Percentiles rank a stretch among this genome's conserved stretches.
Evolutionary conservation across 2,888 invertebrate species (phyloP).

Genomic region (Augiades crinisus): DNA sequence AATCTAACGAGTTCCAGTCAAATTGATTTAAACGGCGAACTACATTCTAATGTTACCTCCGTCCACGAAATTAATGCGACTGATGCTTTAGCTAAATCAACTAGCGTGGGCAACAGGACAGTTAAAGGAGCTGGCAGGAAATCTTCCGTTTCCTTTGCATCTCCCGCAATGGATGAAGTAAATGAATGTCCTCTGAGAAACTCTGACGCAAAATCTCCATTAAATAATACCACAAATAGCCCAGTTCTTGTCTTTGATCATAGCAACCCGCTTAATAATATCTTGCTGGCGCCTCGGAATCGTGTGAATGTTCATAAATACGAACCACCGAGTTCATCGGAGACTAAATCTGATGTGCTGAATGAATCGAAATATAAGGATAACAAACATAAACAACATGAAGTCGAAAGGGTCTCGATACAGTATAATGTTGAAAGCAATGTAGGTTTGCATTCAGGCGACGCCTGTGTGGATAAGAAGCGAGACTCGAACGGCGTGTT

Average conservation of each 20-base stretch:
- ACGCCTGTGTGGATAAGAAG: slow-evolving; percentile 29
- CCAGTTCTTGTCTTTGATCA: slow-evolving; percentile 57
- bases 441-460: slow-evolving; percentile 32
- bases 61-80: slow-evolving; percentile 31
- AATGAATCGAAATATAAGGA: slow-evolving; percentile 4
- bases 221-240: slow-evolving; percentile 4
- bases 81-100: no score
- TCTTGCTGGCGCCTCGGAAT: slow-evolving; percentile 39
- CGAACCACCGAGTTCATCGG: slow-evolving; percentile 40
- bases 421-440: slow-evolving; percentile 30
- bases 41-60: slow-evolving; percentile 39
- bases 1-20: slow-evolving; percentile 61
- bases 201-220: slow-evolving; percentile 1
- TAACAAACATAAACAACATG: slow-evolving; percentile 25
- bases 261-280: slow-evolving; percentile 63
- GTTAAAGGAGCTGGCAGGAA: no score
- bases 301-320: slow-evolving; percentile 47
- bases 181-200: no score
- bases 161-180: slow-evolving; percentile 22
- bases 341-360: not conserved
- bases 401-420: slow-evolving; percentile 25
- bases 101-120: no score
- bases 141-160: no score
- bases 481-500: slow-evolving; percentile 30
- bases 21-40: slow-evolving; percentile 49